phyloP scores from a whole-genome alignment of 1,140 invertebrate genomes.

The Euwallacea similis region DNA sequence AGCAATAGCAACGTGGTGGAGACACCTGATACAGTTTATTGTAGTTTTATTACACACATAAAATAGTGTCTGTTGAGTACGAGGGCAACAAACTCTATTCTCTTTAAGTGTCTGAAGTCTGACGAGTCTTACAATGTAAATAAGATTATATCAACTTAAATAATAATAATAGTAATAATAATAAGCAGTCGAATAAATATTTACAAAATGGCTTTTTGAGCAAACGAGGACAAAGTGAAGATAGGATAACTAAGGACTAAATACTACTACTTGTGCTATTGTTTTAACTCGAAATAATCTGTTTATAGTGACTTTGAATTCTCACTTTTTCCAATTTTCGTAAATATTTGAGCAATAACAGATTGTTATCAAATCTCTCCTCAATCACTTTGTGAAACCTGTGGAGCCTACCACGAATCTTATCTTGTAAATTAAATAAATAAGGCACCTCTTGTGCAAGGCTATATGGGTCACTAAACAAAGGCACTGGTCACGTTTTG shows the following conservation, averaged over 20 bases:
- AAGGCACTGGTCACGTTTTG: too few species aligned
- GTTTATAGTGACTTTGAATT: too few species aligned
- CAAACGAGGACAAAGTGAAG: neutral
- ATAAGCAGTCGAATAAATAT: slow-evolving; percentile 6
- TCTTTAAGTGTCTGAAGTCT: neutral
- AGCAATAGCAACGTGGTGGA: neutral
- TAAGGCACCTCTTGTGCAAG: too few species aligned
- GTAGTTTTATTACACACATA: neutral
- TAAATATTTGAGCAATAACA: slow-evolving; percentile 1
- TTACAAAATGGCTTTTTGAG: slow-evolving; percentile 7
- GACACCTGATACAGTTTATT: slow-evolving; percentile 28
- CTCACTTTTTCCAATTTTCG: neutral
- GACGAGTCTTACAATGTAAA: neutral
- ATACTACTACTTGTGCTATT: too few species aligned
- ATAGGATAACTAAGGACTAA: neutral
- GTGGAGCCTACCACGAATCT: too few species aligned
- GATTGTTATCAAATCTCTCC: too few species aligned
- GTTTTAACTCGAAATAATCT: too few species aligned
- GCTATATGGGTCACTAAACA: too few species aligned
- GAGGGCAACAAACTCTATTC: neutral
- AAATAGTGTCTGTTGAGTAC: neutral
- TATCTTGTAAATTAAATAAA: too few species aligned
- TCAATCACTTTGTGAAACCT: too few species aligned
- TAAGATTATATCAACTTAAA: neutral
- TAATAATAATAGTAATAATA: neutral